Evolutionary conservation across 1,140 invertebrate species (phyloP).

Genomic region (Copidosoma floridanum): DNA sequence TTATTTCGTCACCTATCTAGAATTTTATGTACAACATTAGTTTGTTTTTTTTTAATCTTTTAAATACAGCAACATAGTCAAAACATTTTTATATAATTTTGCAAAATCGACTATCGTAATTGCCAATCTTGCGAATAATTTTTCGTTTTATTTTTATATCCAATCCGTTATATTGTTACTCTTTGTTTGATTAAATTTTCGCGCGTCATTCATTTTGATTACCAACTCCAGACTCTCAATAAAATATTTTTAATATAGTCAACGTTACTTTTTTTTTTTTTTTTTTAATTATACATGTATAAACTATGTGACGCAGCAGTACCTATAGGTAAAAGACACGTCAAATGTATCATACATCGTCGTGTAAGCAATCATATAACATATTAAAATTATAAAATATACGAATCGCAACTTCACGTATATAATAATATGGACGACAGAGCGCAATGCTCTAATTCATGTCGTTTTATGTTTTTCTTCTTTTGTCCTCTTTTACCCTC

Average conservation of each 20-base stretch:
- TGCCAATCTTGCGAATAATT: not conserved
- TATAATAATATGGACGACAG: conserved; percentile 36
- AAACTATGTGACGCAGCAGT: conserved; percentile 39
- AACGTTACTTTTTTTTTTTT: conserved; percentile 17
- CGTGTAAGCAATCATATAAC: conserved; percentile 42
- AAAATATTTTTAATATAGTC: conserved; percentile 26
- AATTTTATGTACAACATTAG: conserved; percentile 30
- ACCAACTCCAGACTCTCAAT: conserved; percentile 6
- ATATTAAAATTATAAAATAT: conserved; percentile 53
- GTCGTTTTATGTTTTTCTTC: conserved; percentile 16
- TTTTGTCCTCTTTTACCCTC: conserved; percentile 5
- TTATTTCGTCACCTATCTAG: conserved; percentile 23
- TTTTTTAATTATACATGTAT: no score
- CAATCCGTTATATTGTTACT: no score
- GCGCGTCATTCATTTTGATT: conserved; percentile 22
- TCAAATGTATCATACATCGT: conserved; percentile 47
- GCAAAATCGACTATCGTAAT: conserved; percentile 17
- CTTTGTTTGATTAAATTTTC: no score
- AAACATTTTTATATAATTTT: conserved; percentile 19
- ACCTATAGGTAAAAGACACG: conserved; percentile 47
- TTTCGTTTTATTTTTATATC: conserved; percentile 4
- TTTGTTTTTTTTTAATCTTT: conserved; percentile 23
- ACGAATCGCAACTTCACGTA: conserved; percentile 38
- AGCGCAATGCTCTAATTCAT: conserved; percentile 27
- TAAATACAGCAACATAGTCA: conserved; percentile 20